Conservation (phyloP, 2,113 vertebrate genomes). For the Lampris megalopsis region DNA sequence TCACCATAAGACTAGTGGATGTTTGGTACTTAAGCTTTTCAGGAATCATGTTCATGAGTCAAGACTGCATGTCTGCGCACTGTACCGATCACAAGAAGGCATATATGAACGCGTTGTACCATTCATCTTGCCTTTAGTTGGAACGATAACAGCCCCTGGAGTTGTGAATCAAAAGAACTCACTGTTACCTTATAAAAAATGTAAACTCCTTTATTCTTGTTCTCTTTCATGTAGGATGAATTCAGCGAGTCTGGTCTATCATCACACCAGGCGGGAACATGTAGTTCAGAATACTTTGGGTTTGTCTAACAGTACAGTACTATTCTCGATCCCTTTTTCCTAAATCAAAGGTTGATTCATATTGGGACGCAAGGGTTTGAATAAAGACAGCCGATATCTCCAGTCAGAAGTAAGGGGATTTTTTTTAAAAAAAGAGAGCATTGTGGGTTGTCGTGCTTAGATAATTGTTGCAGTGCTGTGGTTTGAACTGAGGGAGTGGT, state of each 20-base stretch:
- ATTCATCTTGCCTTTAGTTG: constrained; percentile 24
- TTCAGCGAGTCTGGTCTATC: neutral
- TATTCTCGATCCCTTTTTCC: neutral
- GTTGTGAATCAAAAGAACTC: constrained; percentile 35
- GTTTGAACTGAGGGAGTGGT: too few relatives aligned
- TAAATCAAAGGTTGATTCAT: constrained; percentile 28
- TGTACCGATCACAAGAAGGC: constrained; percentile 25
- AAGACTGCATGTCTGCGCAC: constrained; percentile 24
- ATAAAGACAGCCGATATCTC: neutral
- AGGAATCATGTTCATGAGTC: constrained; percentile 21
- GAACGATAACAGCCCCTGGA: constrained; percentile 23
- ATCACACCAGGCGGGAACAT: constrained; percentile 17
- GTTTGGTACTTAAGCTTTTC: constrained; percentile 27
- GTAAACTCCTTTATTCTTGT: constrained; percentile 26
- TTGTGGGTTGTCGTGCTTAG: constrained; percentile 10
- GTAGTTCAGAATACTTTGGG: neutral
- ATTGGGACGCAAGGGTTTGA: constrained; percentile 15
- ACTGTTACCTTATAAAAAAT: constrained; percentile 43
- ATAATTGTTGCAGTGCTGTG: neutral
- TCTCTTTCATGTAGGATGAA: constrained; percentile 11
- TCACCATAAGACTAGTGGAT: neutral
- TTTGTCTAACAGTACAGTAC: neutral
- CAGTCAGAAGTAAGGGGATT: constrained; percentile 9
- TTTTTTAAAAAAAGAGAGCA: neutral
- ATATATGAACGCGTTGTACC: constrained; percentile 17